Evolutionary conservation across 2,888 invertebrate genomes (phyloP), one percentile per base, ranked within the genome.

Genomic region (Calameuta idolon): DNA sequence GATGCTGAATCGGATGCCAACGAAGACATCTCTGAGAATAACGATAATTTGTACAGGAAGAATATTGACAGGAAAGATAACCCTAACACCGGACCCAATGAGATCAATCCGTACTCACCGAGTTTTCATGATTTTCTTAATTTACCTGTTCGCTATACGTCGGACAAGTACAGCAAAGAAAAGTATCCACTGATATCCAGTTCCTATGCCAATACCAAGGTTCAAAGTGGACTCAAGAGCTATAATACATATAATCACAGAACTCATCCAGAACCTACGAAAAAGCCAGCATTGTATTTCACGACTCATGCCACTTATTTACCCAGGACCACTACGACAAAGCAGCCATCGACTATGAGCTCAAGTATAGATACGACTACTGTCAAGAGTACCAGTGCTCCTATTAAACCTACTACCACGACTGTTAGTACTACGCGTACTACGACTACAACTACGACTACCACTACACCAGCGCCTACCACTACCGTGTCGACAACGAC

Each of bases 121-220:
- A 95, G 94, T 86, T 94, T 95, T 78, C 95, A 95, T 83, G 95
- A 95, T 84, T 95, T 94, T 83, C 91, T 95, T 1, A 95, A 95
- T 89, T 89, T 95, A 34, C 95, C 95, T 0, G 94, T 94, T 0
- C 94, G 94, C 83, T 95, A 95, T 84, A 94, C 94, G 15, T 94
- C 94, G 1, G 94, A 94, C 40, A 95, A 95, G 87, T 95, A 95
- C 82, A 82, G 80, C 75, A 85, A 87, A 23, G 88, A 89, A 11
- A 94, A 94, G 1, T 94, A 94, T 88, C 95, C 95, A 0, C 86
- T 95, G 76, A 95, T 95, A 76, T 95, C 95, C 0, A 95, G 93
- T 85, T 95, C 95, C 1, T 95, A 95, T 87, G 95, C 95, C 0
- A 95, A 95, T 85, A 93, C 95, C 0, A 95, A 95, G 88, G 94